A percentile compares a stretch with the other conserved stretches of the same genome.
These are phyloP conservation scores for Saccopteryx leptura DNA, from an alignment of 2,113 vertebrate genomes.

Conservation along the genomic window DNA sequence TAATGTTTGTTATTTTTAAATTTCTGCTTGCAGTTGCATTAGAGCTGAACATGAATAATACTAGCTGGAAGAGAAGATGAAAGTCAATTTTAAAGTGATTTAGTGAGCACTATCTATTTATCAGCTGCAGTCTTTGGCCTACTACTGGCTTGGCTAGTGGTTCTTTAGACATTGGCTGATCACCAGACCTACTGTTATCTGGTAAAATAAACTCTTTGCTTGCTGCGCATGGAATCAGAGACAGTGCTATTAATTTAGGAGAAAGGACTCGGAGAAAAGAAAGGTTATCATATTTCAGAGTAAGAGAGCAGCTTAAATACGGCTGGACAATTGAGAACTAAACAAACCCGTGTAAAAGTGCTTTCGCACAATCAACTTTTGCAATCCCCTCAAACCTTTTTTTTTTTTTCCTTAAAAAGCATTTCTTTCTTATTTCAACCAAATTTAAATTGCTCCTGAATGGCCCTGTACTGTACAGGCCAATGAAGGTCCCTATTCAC, in stretches of 20 bases:
- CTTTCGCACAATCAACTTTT: conserved; percentile 82
- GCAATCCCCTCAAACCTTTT: conserved; percentile 76
- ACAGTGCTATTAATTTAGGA: conserved; percentile 83
- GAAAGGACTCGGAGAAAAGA: conserved; percentile 84
- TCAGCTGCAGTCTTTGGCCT: conserved; percentile 78
- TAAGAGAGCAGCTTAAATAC: conserved; percentile 84
- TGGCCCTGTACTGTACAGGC: conserved; percentile 71
- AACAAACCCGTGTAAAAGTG: conserved; percentile 81
- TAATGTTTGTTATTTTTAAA: not conserved
- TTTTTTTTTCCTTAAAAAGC: conserved; percentile 68
- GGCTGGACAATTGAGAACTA: conserved; percentile 83
- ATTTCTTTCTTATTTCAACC: conserved; percentile 81
- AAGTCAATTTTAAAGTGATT: conserved; percentile 76
- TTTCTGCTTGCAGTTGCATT: not conserved
- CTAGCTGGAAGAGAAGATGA: conserved; percentile 27
- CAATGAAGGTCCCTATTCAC: conserved; percentile 85
- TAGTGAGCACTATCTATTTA: conserved; percentile 75
- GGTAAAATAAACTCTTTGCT: conserved; percentile 83
- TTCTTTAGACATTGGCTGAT: conserved; percentile 78
- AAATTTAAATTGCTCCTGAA: conserved; percentile 83
- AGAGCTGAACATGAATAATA: conserved; percentile 31
- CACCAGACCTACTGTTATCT: conserved; percentile 81
- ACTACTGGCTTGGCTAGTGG: conserved; percentile 75
- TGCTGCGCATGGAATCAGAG: conserved; percentile 83
- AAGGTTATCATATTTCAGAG: conserved; percentile 86